A percentile compares a stretch with the other conserved stretches of the same genome.
Evolutionary conservation across 2,113 vertebrate species (phyloP).

Genomic region (Grantiella picta): DNA sequence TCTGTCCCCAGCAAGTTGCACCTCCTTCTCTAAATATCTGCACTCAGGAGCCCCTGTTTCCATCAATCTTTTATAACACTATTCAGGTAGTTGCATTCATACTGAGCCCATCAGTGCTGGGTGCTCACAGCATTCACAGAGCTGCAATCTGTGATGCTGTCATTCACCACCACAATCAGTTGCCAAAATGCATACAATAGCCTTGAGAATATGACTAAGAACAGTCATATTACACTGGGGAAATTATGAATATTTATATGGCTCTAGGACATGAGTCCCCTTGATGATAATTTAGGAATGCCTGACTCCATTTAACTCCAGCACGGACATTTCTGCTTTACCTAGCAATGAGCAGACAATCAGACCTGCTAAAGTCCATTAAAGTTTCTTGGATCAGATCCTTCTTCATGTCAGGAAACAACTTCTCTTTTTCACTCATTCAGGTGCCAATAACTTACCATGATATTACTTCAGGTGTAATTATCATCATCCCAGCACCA

Average conservation of each 20-base stretch:
- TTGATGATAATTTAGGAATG: not conserved
- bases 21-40: not conserved
- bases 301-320: not conserved
- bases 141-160: not conserved
- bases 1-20: accelerated
- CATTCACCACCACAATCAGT: not conserved
- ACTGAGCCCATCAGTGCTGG: not conserved
- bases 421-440: not conserved
- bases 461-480: not conserved
- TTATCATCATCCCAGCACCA: not conserved
- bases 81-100: not conserved
- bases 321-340: not conserved
- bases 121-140: not conserved
- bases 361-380: not conserved
- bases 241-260: not conserved
- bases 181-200: not conserved
- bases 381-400: not conserved
- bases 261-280: not conserved
- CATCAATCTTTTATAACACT: not conserved
- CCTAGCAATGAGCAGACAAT: not conserved
- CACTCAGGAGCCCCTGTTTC: not conserved
- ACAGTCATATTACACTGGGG: not conserved
- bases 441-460: not conserved
- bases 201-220: not conserved
- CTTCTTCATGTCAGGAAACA: not conserved